phyloP scores from a whole-genome alignment of 1,140 invertebrate genomes.

The Agraylea sexmaculata region DNA sequence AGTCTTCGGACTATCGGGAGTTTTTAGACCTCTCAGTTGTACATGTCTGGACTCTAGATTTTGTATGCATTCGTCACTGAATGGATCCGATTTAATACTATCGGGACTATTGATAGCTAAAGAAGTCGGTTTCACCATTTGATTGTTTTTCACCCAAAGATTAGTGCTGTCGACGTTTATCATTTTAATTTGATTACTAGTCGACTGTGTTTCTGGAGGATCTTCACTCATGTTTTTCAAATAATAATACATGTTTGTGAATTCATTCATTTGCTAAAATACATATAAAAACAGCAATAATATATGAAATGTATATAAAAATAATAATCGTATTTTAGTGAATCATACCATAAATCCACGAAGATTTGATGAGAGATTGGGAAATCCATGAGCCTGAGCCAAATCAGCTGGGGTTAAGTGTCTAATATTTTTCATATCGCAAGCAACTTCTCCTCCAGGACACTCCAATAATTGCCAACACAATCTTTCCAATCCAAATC shows the following conservation, averaged over 20 bases:
- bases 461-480: conserved; percentile 73
- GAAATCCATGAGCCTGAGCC: conserved; percentile 59
- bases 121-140: conserved; percentile 5
- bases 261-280: conserved; percentile 58
- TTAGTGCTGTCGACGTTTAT: conserved; percentile 29
- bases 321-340: not conserved
- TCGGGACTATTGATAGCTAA: conserved; percentile 12
- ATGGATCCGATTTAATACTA: conserved; percentile 26
- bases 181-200: conserved; percentile 24
- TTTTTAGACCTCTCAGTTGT: conserved; percentile 22
- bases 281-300: conserved; percentile 10
- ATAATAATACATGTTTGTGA: conserved; percentile 71
- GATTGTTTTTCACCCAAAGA: conserved; percentile 8
- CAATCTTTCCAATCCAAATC: conserved; percentile 71
- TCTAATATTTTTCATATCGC: conserved; percentile 64
- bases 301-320: conserved; percentile 3
- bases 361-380: conserved; percentile 56
- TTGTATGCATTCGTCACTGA: conserved; percentile 37
- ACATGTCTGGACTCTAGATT: conserved; percentile 28
- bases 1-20: conserved; percentile 20
- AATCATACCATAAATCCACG: conserved; percentile 59
- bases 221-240: conserved; percentile 63
- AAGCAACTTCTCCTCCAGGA: conserved; percentile 67
- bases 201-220: conserved; percentile 25
- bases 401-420: conserved; percentile 69